Conservation (phyloP, 2,888 invertebrate species). For the Molanna angustata region DNA sequence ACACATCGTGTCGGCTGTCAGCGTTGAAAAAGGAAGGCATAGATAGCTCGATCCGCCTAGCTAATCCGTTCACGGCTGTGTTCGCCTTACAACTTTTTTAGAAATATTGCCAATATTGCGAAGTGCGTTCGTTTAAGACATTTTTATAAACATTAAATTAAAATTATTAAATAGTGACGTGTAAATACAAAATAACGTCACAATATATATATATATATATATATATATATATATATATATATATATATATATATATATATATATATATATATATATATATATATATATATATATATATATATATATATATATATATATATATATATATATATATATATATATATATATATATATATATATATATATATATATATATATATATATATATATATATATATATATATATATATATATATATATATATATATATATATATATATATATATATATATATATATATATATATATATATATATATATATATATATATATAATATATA, state of each 20-base stretch:
- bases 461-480: not conserved
- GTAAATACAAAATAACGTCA: too few relatives aligned
- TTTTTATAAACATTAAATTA: too few relatives aligned
- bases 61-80: too few relatives aligned
- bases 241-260: not conserved
- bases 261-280: not conserved
- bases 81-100: too few relatives aligned
- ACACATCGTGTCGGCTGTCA: too few relatives aligned
- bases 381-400: not conserved
- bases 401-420: not conserved
- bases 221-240: not conserved
- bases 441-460: not conserved
- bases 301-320: not conserved
- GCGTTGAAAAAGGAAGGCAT: too few relatives aligned
- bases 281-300: not conserved
- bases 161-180: too few relatives aligned
- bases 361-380: not conserved
- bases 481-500: not conserved
- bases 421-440: not conserved
- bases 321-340: not conserved
- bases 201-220: not conserved
- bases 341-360: not conserved
- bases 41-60: too few relatives aligned
- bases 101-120: too few relatives aligned
- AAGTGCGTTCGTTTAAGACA: too few relatives aligned